phyloP scores from a whole-genome alignment of 1,140 invertebrate genomes.

The Zaprionus davidi region DNA sequence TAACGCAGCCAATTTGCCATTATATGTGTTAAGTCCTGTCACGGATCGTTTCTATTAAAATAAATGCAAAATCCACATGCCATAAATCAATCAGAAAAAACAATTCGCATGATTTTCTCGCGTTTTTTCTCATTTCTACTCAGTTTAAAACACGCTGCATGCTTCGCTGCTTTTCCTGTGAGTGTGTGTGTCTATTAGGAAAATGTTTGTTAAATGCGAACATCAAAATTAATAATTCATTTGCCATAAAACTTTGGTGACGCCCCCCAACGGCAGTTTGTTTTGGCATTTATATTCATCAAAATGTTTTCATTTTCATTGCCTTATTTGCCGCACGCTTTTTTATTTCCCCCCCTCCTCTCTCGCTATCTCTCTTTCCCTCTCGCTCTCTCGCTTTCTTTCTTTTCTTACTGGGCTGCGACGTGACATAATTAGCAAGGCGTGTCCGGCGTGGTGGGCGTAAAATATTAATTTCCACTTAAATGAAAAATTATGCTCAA shows the following conservation, averaged over 20 bases:
- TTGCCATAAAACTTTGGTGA: conserved; percentile 33
- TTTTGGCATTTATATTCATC: conserved; percentile 56
- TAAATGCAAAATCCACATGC: neutral
- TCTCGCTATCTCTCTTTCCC: neutral
- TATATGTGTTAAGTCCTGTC: neutral
- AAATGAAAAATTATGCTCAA: conserved; percentile 82
- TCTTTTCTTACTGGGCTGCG: conserved; percentile 9
- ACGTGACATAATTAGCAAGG: conserved; percentile 74
- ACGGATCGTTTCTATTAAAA: neutral
- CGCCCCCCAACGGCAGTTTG: conserved; percentile 41
- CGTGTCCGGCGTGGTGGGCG: conserved; percentile 48
- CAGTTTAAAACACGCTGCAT: neutral
- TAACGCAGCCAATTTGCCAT: neutral
- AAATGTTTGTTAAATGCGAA: conserved; percentile 37
- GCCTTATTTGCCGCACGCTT: conserved; percentile 33
- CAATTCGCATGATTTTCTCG: neutral
- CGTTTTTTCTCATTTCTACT: neutral
- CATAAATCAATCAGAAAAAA: conserved; percentile 12
- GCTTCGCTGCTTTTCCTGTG: neutral
- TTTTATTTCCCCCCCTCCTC: neutral
- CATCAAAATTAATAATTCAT: conserved; percentile 53
- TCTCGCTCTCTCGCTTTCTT: neutral
- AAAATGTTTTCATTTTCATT: conserved; percentile 48
- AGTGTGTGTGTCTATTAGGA: conserved; percentile 29
- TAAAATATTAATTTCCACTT: conserved; percentile 81